These are phyloP conservation scores for Plodia interpunctella DNA, from an alignment of 1,140 invertebrate genomes.

Conservation along the genomic window DNA sequence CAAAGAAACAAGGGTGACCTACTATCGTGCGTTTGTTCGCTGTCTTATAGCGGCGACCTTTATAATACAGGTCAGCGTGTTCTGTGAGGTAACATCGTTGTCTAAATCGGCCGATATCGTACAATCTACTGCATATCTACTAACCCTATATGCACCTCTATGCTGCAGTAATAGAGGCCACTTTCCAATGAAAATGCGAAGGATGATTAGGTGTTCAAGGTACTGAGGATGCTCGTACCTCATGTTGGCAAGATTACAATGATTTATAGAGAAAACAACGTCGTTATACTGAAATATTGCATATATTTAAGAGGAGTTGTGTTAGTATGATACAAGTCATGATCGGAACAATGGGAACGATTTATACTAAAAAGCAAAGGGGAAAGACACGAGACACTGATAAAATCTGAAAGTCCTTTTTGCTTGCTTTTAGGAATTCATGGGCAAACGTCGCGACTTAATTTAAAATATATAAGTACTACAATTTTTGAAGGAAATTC, in stretches of 20 bases:
- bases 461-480: no score
- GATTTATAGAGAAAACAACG: constrained; percentile 3
- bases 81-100: constrained; percentile 25
- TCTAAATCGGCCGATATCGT: constrained; percentile 19
- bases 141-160: no score
- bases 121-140: no score
- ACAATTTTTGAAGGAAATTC: no score
- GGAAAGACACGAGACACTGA: neutral
- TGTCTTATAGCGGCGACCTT: constrained; percentile 37
- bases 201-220: no score
- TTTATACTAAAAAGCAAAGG: neutral
- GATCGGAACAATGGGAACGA: neutral
- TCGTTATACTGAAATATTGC: constrained; percentile 4
- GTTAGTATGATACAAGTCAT: neutral
- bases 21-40: constrained; percentile 10
- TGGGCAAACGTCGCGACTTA: no score
- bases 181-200: no score
- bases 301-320: constrained; percentile 1
- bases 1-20: constrained; percentile 4
- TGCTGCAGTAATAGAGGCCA: no score
- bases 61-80: constrained; percentile 38
- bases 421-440: no score
- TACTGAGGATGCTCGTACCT: neutral
- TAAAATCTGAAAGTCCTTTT: neutral
- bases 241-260: constrained; percentile 7